Conservation (phyloP, 1,140 invertebrate species). For the Drosophila rhopaloa region DNA sequence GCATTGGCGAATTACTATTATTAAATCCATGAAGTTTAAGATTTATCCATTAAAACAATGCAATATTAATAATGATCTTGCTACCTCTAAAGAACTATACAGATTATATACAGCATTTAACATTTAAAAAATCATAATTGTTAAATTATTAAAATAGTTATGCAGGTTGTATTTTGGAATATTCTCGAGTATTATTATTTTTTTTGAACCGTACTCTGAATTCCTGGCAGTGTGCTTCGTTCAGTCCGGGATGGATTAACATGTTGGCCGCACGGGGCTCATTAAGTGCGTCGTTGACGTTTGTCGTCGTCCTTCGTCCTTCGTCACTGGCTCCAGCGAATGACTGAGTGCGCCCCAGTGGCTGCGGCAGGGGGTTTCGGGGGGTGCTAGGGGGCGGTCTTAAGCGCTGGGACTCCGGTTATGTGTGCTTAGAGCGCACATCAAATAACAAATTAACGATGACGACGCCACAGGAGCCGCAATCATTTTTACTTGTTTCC, state of each 20-base stretch:
- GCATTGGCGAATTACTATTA: too few relatives aligned
- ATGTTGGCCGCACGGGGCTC: constrained; percentile 76
- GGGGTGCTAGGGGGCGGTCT: neutral
- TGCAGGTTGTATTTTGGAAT: too few relatives aligned
- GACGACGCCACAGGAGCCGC: constrained; percentile 51
- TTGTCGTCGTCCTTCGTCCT: constrained; percentile 42
- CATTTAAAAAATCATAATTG: too few relatives aligned
- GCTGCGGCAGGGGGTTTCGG: constrained; percentile 9
- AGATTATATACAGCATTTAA: too few relatives aligned
- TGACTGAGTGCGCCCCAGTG: constrained; percentile 62
- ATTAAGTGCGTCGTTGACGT: constrained; percentile 70
- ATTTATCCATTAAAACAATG: too few relatives aligned
- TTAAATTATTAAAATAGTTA: too few relatives aligned
- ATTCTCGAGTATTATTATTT: too few relatives aligned
- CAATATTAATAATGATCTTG: too few relatives aligned
- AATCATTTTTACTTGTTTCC: constrained; percentile 53
- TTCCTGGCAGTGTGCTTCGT: constrained; percentile 26
- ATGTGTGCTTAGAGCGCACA: constrained; percentile 61
- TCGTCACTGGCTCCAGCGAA: constrained; percentile 40
- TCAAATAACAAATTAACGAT: constrained; percentile 74
- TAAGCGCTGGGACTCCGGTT: constrained; percentile 27
- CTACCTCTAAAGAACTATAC: too few relatives aligned
- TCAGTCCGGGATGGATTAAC: constrained; percentile 67
- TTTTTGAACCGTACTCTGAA: too few relatives aligned
- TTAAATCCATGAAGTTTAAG: too few relatives aligned